Base-by-base conservation (phyloP, 2,797 vertebrate genomes). In the Selene dorsalis region DNA sequence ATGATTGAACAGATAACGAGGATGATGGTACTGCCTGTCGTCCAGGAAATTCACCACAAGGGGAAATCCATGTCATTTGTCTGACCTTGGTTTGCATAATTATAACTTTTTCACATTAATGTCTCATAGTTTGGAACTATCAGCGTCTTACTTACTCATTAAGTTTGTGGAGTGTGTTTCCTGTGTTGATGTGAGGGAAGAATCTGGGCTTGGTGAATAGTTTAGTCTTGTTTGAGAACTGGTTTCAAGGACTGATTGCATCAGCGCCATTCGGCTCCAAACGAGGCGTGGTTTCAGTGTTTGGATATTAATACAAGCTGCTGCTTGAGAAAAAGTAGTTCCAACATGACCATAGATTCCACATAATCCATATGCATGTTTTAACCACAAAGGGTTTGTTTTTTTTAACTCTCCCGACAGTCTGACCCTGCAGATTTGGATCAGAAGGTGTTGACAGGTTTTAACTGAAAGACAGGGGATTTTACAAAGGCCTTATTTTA, bases 211-310 rank as follows among this genome's bases (percentile, higher is more conserved):
- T 20, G 63, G 39, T 20, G 24, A 55, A 28, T 66, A 45, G 55
- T 65, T 65, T 6, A 56, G 61, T 80, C 39, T 72, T 10, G 53
- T 59, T 39, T 63, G 47, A 75, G 8, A 79, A 72, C 73, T 69
- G 62, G 52, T 79, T 75, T 74, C 8, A 64, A n/a, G 30, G 45
- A 43, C 22, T 48, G 73, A 61, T 81, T 86, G 67, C 75, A 62
- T 83, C 74, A 80, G 56, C 50, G 4, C 58, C 64, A 65, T 79
- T 64, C 59, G 18, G 48, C 72, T 82, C 69, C 30, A 61, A 41
- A 59, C 3, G 11, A 50, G 75, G 70, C 83, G 66, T 73, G 82
- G 72, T 62, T 85, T 35, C 30, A 68, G 56, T 73, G 52, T 72
- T 81, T 79, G 6, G 18, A 48, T 45, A 48, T 60, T 61, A 24